Conservation (phyloP, 2,797 vertebrate genomes). For the Cynodonichthys magdalenae region DNA sequence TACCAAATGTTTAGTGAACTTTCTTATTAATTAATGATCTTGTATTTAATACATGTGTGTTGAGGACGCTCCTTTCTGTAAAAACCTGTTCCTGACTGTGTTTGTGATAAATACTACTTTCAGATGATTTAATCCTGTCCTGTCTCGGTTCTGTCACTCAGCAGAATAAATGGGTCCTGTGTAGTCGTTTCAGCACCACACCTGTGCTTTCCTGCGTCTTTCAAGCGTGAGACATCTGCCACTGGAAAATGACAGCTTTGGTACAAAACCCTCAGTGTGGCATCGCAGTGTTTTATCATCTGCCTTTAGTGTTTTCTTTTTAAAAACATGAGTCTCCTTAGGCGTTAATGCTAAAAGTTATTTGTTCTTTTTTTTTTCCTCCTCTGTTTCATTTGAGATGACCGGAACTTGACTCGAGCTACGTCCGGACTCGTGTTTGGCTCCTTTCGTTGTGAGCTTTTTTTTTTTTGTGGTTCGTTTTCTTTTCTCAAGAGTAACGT, state of each 20-base stretch:
- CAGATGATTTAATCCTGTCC: constrained; percentile 52
- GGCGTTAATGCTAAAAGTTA: neutral
- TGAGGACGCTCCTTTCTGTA: constrained; percentile 7
- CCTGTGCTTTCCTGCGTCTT: constrained; percentile 49
- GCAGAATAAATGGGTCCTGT: constrained; percentile 51
- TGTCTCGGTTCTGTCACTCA: constrained; percentile 54
- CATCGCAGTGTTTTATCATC: constrained; percentile 28
- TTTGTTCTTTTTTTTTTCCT: neutral
- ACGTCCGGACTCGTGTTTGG: neutral
- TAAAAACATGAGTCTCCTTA: constrained; percentile 1
- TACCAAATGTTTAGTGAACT: neutral
- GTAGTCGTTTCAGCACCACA: constrained; percentile 40
- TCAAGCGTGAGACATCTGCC: constrained; percentile 51
- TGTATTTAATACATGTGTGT: constrained; percentile 6
- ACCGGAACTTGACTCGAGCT: neutral
- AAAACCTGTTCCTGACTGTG: constrained; percentile 24
- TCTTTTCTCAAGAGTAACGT: constrained; percentile 68
- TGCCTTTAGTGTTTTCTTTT: constrained; percentile 13
- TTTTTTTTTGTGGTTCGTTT: constrained; percentile 60
- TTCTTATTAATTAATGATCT: constrained; percentile 7
- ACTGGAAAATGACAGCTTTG: constrained; percentile 48
- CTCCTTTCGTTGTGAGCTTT: neutral
- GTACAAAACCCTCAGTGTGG: constrained; percentile 4
- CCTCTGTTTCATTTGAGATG: neutral
- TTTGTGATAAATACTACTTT: constrained; percentile 64